A percentile compares a stretch with the other conserved stretches of the same genome.
phyloP scores from a whole-genome alignment of 2,113 vertebrate species.

The Mus pahari region DNA sequence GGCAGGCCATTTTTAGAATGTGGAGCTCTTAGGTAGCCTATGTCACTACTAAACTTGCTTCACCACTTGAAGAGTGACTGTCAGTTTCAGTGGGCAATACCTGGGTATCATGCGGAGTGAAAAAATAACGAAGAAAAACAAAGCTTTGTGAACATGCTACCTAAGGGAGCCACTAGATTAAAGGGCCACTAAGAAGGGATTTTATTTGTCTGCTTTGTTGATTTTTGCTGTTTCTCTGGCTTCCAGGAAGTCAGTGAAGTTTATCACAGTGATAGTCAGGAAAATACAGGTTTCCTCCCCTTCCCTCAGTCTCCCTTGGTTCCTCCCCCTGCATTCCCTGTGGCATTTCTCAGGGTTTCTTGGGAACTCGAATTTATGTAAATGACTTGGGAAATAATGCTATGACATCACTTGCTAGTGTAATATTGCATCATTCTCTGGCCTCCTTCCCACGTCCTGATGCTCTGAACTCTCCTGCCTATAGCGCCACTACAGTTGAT shows the following conservation, averaged over 20 bases:
- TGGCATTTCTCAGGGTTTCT: conserved; percentile 64
- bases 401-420: conserved; percentile 80
- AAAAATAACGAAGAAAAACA: conserved; percentile 50
- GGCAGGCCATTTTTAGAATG: not conserved
- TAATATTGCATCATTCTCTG: conserved; percentile 78
- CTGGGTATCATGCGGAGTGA: conserved; percentile 34
- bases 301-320: conserved; percentile 25
- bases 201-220: not conserved
- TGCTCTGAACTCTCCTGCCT: conserved; percentile 47
- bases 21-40: not conserved
- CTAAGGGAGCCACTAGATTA: conserved; percentile 37
- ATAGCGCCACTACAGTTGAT: conserved; percentile 8
- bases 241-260: conserved; percentile 48
- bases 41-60: conserved; percentile 51
- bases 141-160: conserved; percentile 23
- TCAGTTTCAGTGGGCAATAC: not conserved
- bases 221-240: conserved; percentile 5
- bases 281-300: conserved; percentile 43
- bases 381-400: conserved; percentile 73
- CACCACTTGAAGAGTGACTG: conserved; percentile 19
- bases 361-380: conserved; percentile 75
- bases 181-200: conserved; percentile 25
- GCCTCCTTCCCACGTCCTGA: conserved; percentile 66
- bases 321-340: conserved; percentile 63
- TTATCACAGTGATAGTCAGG: conserved; percentile 38